These are phyloP conservation scores for Euspilapteryx auroguttella DNA, from an alignment of 2,888 invertebrate genomes.

Conservation along the genomic window DNA sequence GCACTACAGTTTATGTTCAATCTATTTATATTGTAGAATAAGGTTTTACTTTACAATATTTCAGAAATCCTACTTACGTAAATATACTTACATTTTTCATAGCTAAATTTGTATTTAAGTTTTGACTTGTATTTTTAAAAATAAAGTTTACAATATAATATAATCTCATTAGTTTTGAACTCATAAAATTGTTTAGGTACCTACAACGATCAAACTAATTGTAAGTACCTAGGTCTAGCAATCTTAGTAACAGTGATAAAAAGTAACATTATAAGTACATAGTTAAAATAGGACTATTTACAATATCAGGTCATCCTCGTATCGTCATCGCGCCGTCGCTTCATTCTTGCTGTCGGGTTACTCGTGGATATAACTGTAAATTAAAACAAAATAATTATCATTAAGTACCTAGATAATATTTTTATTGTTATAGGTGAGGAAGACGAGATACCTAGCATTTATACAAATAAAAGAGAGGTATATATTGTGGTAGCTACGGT, in stretches of 20 bases:
- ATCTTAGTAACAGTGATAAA: too few relatives aligned
- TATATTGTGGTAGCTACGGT: too few relatives aligned
- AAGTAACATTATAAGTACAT: slow-evolving; percentile 57
- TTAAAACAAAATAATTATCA: slow-evolving; percentile 12
- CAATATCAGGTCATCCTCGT: slow-evolving; percentile 46
- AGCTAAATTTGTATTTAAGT: slow-evolving; percentile 32
- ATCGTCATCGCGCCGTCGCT: too few relatives aligned
- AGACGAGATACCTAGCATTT: too few relatives aligned
- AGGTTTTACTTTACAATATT: slow-evolving; percentile 56
- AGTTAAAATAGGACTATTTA: slow-evolving; percentile 52
- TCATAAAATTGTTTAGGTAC: slow-evolving; percentile 58
- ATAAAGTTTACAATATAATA: slow-evolving; percentile 61
- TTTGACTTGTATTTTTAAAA: slow-evolving; percentile 58
- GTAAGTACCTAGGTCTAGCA: too few relatives aligned
- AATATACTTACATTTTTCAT: slow-evolving; percentile 52
- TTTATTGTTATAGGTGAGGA: too few relatives aligned
- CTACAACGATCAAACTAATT: too few relatives aligned
- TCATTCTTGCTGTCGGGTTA: slow-evolving; percentile 59
- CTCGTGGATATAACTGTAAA: slow-evolving; percentile 66
- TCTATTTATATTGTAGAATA: slow-evolving; percentile 56
- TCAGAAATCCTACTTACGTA: slow-evolving; percentile 48
- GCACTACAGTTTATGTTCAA: slow-evolving; percentile 6
- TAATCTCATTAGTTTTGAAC: slow-evolving; percentile 58
- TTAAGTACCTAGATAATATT: background rate
- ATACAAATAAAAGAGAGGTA: too few relatives aligned